Evolutionary conservation across 1,140 invertebrate genomes (phyloP), one percentile per base, ranked within the genome.

Genomic region (Aphaenogaster ashmeadi): DNA sequence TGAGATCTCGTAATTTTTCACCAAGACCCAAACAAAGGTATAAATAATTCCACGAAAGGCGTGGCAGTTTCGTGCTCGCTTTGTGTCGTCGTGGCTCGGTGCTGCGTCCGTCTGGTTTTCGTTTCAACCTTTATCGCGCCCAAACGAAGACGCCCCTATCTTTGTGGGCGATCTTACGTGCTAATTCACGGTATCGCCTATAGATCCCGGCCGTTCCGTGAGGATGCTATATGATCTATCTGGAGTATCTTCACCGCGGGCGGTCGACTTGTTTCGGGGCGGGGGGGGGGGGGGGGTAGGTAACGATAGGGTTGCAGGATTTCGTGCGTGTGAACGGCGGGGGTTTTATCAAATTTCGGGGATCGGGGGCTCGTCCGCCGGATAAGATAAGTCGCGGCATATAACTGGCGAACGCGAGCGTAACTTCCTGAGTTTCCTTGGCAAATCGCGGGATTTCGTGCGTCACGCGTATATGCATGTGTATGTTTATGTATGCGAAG

Each of bases 221-320:
- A 18, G 18, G 41, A 69, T 47, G 66, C 75, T 67, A 54, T 60
- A 54, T 52, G 86, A 87, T 89, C 89, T 89, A 52, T 58, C 33
- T 44, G 27, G 38, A 13, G 69, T 50, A 90, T 90, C 89, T 90
- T 47, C 74, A 54, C 41, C 47, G 83, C 60, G 52, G 83, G 83
- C 64, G 74, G 74, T 64, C 75, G 87, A 85, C 58, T 67, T 60
- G 47, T 89, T 89, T 88, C 54, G 36, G 33, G 66, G 18, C 58
- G 15, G 44, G 5, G 44, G 64, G 21, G 5, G 44, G 64, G 21
- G 62, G 56, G 0, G 0, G 27, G 62, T 21, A 60, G 86, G 13
- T 90, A 90, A 90, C 89, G 89, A 87, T 60, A 62, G 58, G 58
- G 64, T 90, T 87, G 89, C 89, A 69, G 87, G 88, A 87, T 89